A percentile compares a stretch with the other conserved stretches of the same genome.
phyloP scores from a whole-genome alignment of 2,888 invertebrate species.

The Leptopterna dolabrata region DNA sequence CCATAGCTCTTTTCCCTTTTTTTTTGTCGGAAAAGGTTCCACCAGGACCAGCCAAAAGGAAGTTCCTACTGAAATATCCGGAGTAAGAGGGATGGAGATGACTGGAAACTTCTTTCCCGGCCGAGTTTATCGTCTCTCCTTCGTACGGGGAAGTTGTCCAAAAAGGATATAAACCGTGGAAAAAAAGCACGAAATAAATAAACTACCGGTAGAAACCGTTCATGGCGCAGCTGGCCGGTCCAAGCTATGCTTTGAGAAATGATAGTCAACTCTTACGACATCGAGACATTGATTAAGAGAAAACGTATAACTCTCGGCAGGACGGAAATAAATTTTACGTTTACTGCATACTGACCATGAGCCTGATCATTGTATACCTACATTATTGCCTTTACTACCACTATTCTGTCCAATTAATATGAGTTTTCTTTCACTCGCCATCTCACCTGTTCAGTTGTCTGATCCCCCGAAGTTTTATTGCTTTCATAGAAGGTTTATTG shows the following conservation, averaged over 20 bases:
- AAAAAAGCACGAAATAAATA: neutral
- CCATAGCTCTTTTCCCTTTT: neutral
- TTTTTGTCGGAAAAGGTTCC: neutral
- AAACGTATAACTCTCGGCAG: neutral
- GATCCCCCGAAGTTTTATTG: neutral
- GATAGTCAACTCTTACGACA: neutral
- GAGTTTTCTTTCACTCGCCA: no score
- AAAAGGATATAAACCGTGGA: neutral
- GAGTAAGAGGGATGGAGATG: conserved; percentile 15
- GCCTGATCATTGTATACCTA: no score
- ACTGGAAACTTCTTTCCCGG: conserved; percentile 28
- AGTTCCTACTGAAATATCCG: neutral
- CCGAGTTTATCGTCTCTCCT: conserved; percentile 16
- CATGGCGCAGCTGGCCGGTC: conserved; percentile 36
- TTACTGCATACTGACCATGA: no score
- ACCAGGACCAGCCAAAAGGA: neutral
- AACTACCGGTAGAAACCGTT: conserved; percentile 1
- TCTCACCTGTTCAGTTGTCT: no score
- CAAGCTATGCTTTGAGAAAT: neutral
- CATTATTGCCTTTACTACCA: no score
- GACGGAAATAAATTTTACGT: neutral
- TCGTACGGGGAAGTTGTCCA: neutral
- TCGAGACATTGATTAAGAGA: neutral
- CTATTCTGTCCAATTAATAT: no score
- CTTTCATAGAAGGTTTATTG: neutral